Percentiles rank a stretch among this genome's conserved stretches.
Evolutionary conservation across 2,797 vertebrate genomes (phyloP).

Genomic region (Notoglanidium macrostoma): DNA sequence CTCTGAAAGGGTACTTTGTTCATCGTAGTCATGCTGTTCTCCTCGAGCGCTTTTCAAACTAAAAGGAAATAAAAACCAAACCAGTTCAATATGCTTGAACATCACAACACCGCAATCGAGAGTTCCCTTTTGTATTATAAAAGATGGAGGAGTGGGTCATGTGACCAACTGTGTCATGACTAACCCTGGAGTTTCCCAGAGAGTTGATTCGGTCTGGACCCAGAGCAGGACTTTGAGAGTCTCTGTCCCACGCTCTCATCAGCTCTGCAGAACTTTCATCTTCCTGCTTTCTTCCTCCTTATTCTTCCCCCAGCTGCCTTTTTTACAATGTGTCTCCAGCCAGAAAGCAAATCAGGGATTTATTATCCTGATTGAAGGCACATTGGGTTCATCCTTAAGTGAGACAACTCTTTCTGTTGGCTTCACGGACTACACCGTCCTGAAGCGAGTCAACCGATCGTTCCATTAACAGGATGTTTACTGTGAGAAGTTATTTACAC

Average conservation of each 20-base stretch:
- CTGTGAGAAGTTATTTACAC: not conserved
- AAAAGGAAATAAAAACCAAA: not conserved
- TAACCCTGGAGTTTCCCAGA: not conserved
- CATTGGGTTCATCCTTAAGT: slow-evolving; percentile 30
- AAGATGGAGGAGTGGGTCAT: slow-evolving; percentile 31
- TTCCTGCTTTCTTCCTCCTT: slow-evolving; percentile 41
- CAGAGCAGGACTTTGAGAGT: not conserved
- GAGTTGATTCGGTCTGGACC: not conserved
- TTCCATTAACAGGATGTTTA: slow-evolving; percentile 39
- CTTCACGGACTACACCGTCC: not conserved
- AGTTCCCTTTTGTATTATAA: slow-evolving; percentile 11
- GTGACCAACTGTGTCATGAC: not conserved
- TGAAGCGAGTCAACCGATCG: not conserved
- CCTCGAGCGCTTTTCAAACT: not conserved
- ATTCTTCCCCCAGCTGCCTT: slow-evolving; percentile 43
- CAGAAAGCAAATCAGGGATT: slow-evolving; percentile 31
- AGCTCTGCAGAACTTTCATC: slow-evolving; percentile 54
- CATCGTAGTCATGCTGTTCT: not conserved
- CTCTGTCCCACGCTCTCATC: slow-evolving; percentile 36
- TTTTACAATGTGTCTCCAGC: slow-evolving; percentile 46
- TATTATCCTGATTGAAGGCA: slow-evolving; percentile 51
- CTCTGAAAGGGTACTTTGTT: not conserved
- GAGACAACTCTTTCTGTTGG: not conserved
- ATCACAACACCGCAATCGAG: not conserved
- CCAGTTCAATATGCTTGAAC: not conserved